Evolutionary conservation across 2,888 invertebrate genomes (phyloP).

Genomic region (Oscheius myriophilus): DNA sequence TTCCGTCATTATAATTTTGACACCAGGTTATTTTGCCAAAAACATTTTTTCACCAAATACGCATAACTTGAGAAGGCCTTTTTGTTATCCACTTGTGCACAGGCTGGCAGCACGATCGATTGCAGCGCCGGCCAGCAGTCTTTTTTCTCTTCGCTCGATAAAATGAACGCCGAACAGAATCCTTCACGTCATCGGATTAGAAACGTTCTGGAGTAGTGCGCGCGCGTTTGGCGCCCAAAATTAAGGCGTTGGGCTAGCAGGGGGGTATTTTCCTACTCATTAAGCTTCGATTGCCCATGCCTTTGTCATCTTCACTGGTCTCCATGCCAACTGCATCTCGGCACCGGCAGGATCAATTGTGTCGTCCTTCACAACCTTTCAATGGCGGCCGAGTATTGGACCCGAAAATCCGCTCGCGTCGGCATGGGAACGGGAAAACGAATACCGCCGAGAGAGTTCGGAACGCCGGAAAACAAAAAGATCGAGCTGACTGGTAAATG

Average conservation of each 20-base stretch:
- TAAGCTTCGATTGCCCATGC: no score
- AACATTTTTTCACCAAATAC: no score
- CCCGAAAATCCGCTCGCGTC: background rate
- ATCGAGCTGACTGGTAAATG: background rate
- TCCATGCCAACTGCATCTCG: background rate
- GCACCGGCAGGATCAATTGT: background rate
- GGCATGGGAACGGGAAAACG: constrained; percentile 3
- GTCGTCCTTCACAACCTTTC: constrained; percentile 2
- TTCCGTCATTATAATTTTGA: no score
- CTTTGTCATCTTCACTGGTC: background rate
- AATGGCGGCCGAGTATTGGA: background rate
- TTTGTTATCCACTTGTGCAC: constrained; percentile 29
- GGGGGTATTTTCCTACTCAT: no score
- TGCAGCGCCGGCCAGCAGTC: constrained; percentile 27
- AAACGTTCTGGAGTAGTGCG: background rate
- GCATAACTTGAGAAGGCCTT: constrained; percentile 1
- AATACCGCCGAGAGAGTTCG: background rate
- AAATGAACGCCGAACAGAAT: constrained; percentile 26
- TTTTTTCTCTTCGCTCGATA: constrained; percentile 27
- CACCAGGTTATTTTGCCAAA: no score
- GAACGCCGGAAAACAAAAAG: background rate
- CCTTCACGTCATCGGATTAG: constrained; percentile 18
- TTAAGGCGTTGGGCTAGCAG: no score
- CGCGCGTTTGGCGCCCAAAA: background rate
- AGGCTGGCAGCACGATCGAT: constrained; percentile 27